Percentiles rank a stretch among this genome's conserved stretches.
Conservation (phyloP, 2,797 vertebrate species). For the Pachyuromys duprasi region DNA sequence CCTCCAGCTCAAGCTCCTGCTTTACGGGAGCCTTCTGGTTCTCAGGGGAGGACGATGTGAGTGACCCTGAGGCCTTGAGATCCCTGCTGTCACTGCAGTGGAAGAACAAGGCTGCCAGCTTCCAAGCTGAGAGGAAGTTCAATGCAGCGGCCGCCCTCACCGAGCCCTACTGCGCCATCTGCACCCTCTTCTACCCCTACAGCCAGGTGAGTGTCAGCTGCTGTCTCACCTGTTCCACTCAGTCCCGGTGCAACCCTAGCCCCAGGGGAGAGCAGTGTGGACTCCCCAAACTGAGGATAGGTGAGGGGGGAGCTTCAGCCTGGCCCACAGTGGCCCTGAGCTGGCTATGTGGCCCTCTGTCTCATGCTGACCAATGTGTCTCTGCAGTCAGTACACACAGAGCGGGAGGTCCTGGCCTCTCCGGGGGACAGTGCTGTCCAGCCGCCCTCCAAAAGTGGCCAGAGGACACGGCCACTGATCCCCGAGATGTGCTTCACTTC, state of each 20-base stretch:
- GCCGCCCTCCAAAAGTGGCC: conserved; percentile 87
- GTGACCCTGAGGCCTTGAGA: conserved; percentile 89
- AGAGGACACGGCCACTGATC: conserved; percentile 93
- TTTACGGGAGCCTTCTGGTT: conserved; percentile 90
- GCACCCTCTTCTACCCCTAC: conserved; percentile 96
- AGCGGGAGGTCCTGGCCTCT: conserved; percentile 81
- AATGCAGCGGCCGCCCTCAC: conserved; percentile 93
- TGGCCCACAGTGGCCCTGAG: background rate
- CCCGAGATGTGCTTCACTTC: conserved; percentile 99
- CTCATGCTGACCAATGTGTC: accelerated
- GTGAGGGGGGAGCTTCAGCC: too few species aligned
- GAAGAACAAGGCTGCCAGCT: conserved; percentile 93
- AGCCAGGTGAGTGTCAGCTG: conserved; percentile 90
- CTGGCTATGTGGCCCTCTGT: background rate
- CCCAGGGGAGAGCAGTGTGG: background rate
- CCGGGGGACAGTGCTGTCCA: conserved; percentile 59
- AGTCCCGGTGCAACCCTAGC: background rate
- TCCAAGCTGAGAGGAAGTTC: conserved; percentile 94
- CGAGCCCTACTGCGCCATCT: conserved; percentile 95
- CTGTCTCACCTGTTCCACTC: background rate
- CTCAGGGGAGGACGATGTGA: conserved; percentile 89
- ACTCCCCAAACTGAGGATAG: background rate
- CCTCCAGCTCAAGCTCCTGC: background rate
- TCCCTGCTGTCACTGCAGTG: conserved; percentile 93
- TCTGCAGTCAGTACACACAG: conserved; percentile 81